These are phyloP conservation scores for Rachycentron canadum DNA, from an alignment of 2,797 vertebrate species.

Conservation along the genomic window DNA sequence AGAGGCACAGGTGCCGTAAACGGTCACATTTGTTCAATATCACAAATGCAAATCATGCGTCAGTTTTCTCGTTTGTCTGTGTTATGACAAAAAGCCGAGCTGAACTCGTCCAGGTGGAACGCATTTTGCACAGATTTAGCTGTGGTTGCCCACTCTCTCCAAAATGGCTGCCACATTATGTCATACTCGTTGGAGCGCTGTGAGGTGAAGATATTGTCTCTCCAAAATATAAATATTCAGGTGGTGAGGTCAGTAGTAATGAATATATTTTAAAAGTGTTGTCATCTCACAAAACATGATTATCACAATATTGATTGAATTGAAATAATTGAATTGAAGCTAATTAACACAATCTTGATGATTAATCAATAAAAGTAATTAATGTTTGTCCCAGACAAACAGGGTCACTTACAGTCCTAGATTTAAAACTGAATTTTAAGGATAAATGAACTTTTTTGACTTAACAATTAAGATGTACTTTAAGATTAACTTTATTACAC, in stretches of 20 bases:
- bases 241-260: too few species aligned
- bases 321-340: too few species aligned
- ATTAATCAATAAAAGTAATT: neutral
- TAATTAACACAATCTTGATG: neutral
- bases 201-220: neutral
- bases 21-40: neutral
- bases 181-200: neutral
- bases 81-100: neutral
- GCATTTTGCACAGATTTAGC: neutral
- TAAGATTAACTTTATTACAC: too few species aligned
- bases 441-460: too few species aligned
- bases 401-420: too few species aligned
- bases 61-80: neutral
- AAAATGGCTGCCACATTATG: neutral
- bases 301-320: too few species aligned
- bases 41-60: slow-evolving; percentile 1
- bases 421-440: too few species aligned
- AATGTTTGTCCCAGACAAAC: neutral
- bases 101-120: neutral
- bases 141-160: neutral
- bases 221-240: neutral
- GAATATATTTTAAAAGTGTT: too few species aligned
- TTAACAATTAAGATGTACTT: too few species aligned
- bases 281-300: too few species aligned
- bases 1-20: neutral